Base-by-base conservation (phyloP, 1,140 invertebrate species). In the Steinernema feltiae region DNA sequence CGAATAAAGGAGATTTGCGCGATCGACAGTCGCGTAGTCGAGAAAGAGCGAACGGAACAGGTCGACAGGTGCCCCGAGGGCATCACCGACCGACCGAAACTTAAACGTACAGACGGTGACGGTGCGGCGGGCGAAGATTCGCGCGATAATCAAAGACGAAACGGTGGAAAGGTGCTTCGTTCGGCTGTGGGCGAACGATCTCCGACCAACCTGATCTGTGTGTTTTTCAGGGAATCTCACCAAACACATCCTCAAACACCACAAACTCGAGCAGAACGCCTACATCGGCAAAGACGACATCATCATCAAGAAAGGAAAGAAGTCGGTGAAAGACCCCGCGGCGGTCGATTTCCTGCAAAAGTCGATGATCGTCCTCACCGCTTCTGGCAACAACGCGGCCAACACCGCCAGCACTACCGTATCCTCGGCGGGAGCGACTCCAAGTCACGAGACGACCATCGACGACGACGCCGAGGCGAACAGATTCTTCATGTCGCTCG, bases 241-340 rank as follows among this genome's bases (percentile, higher is more conserved):
- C 31, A 85, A 85, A 69, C 84, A 85, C 74, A 85, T 85, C 48
- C 75, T 85, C 27, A 85, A 85, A 72, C 84, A 85, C 75, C 84
- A 85, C 74, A 86, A 86, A 69, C 80, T 71, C 30, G 84, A 85
- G 70, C 84, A 86, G 53, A 79, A 70, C 29, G 84, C 83, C 70
- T 81, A 80, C 75, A 85, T 85, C 53, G 85, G 84, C 32, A 85
- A 81, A 30, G 84, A 85, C 63, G 84, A 85, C 41, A 86, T 86
- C 35, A 85, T 85, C 30, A 86, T 85, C 30, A 81, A 79, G 63
- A 85, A 85, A 71, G 82, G 83, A 12, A 86, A 86, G 74, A 86
- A 84, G 71, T 83, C 84, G 18, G 81, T 86, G 0, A 83, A 75
- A 29, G 69, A 79, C 53, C 48, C 76, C 48, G 76, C 32, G 18